A percentile compares a stretch with the other conserved stretches of the same genome.
These are phyloP conservation scores for Aphrocallistes beatrix DNA, from an alignment of 37 sponge, comb jelly and placozoan species.

Conservation along the genomic window DNA sequence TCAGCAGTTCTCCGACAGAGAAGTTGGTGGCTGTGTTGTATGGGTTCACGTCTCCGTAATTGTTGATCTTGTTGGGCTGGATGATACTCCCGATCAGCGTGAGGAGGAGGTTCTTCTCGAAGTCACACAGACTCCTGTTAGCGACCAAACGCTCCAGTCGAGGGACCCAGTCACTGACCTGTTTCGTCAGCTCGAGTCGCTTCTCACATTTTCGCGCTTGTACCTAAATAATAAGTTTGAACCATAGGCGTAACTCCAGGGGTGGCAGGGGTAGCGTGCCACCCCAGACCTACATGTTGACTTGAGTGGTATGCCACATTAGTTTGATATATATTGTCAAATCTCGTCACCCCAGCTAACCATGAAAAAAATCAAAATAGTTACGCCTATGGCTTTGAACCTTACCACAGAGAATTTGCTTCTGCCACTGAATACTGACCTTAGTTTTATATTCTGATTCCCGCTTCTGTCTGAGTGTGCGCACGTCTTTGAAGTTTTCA, in stretches of 20 bases:
- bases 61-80: slow-evolving; percentile 60
- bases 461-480: slow-evolving; percentile 2
- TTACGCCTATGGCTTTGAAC: too few species aligned
- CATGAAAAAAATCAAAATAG: too few species aligned
- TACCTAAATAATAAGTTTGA: slow-evolving; percentile 46
- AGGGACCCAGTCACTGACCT: slow-evolving; percentile 46
- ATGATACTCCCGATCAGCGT: slow-evolving; percentile 55
- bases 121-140: slow-evolving; percentile 35
- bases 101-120: slow-evolving; percentile 64
- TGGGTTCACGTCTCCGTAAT: background rate
- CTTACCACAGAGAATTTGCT: too few species aligned
- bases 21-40: slow-evolving; percentile 26
- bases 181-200: slow-evolving; percentile 55
- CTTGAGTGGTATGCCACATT: too few species aligned
- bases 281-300: too few species aligned
- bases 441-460: slow-evolving; percentile 12
- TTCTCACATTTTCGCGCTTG: slow-evolving; percentile 49
- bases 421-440: background rate
- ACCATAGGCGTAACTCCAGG: too few species aligned
- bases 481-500: background rate
- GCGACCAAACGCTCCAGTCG: slow-evolving; percentile 65
- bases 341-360: too few species aligned
- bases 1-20: slow-evolving; percentile 46
- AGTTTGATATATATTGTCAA: too few species aligned
- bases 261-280: too few species aligned